Evolutionary conservation across 2,113 vertebrate genomes (phyloP).

Genomic region (Danio rerio): DNA sequence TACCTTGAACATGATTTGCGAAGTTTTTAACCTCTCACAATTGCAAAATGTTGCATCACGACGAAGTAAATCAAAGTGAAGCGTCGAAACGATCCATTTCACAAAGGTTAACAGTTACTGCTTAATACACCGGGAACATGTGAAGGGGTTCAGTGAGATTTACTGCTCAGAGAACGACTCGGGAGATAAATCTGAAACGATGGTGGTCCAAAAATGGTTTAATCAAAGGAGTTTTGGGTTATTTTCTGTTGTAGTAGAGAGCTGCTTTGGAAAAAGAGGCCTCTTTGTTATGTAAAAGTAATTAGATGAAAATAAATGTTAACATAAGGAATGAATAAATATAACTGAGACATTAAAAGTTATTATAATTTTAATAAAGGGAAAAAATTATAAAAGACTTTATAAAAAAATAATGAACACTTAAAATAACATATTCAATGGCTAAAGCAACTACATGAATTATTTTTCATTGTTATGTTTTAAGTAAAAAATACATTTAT

Average conservation of each 20-base stretch:
- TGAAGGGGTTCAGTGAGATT: slow-evolving; percentile 35
- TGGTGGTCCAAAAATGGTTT: slow-evolving; percentile 25
- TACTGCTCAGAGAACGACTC: slow-evolving; percentile 12
- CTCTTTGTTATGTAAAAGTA: neutral
- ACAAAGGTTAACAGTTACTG: slow-evolving; percentile 51
- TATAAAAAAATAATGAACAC: too few relatives aligned
- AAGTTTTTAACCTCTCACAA: slow-evolving; percentile 45
- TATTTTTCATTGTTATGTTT: too few relatives aligned
- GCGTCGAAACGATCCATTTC: slow-evolving; percentile 46
- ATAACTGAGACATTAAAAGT: slow-evolving; percentile 11
- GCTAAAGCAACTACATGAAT: too few relatives aligned
- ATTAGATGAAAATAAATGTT: neutral
- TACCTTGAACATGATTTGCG: slow-evolving; percentile 49
- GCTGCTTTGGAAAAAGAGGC: slow-evolving; percentile 9
- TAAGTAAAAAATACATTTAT: too few relatives aligned
- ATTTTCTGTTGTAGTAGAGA: slow-evolving; percentile 19
- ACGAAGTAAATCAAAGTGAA: slow-evolving; percentile 50
- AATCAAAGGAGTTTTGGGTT: slow-evolving; percentile 24
- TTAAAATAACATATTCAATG: too few relatives aligned
- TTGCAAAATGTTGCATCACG: slow-evolving; percentile 46
- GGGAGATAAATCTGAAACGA: slow-evolving; percentile 39
- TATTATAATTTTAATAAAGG: neutral
- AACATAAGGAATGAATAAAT: slow-evolving; percentile 5
- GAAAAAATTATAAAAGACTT: too few relatives aligned
- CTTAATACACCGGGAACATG: slow-evolving; percentile 38